A percentile compares a stretch with the other conserved stretches of the same genome.
These are phyloP conservation scores for Pollenia amentaria DNA, from an alignment of 2,888 invertebrate genomes.

Conservation along the genomic window DNA sequence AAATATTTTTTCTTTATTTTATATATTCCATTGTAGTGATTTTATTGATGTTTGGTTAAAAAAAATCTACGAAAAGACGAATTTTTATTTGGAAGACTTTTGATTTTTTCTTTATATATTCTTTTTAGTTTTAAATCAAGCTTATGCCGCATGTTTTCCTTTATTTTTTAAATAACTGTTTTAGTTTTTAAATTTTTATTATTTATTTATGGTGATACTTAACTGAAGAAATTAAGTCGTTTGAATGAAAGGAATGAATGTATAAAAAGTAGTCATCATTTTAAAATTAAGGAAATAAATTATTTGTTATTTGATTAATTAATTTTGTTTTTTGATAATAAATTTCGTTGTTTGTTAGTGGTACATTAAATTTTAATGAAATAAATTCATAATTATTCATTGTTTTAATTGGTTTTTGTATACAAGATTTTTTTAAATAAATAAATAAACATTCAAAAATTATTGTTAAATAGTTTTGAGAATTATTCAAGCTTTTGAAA, in stretches of 20 bases:
- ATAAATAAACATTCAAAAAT: background rate
- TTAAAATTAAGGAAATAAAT: background rate
- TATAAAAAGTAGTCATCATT: slow-evolving; percentile 1
- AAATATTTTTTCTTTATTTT: slow-evolving; percentile 29
- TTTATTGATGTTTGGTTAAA: slow-evolving; percentile 13
- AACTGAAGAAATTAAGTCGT: background rate
- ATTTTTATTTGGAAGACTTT: slow-evolving; percentile 85
- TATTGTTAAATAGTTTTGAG: background rate
- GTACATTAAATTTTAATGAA: slow-evolving; percentile 53
- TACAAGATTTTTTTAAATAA: background rate
- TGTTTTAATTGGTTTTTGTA: slow-evolving; percentile 29
- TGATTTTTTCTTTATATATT: slow-evolving; percentile 83
- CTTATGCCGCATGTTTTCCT: slow-evolving; percentile 83
- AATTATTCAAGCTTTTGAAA: background rate
- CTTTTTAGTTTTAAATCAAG: slow-evolving; percentile 81
- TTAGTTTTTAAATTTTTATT: slow-evolving; percentile 70
- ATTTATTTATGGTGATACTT: slow-evolving; percentile 29
- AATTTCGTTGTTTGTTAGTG: slow-evolving; percentile 70
- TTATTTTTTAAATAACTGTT: slow-evolving; percentile 73
- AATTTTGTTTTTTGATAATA: slow-evolving; percentile 21
- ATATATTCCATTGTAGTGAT: slow-evolving; percentile 5
- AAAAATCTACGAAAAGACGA: slow-evolving; percentile 81
- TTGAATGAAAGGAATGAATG: background rate
- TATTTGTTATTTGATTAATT: background rate
- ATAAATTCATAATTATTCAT: slow-evolving; percentile 58